Percentiles rank a stretch among this genome's conserved stretches.
These are phyloP conservation scores for Drosophila guanche DNA, from an alignment of 1,140 invertebrate genomes.

Conservation along the genomic window DNA sequence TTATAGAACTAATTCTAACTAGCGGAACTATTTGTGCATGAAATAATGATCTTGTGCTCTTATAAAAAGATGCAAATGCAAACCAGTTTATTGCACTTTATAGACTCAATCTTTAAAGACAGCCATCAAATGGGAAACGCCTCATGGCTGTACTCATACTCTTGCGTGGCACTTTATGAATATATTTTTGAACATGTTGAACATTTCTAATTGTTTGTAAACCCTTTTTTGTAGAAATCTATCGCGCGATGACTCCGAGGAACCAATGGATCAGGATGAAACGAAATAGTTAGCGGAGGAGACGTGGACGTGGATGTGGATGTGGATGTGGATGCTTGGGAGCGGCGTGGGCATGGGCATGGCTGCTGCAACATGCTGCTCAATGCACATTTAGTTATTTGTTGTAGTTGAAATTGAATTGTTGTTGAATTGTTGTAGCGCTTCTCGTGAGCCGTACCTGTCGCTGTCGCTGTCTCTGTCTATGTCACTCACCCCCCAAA, in stretches of 20 bases:
- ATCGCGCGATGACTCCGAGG: conserved; percentile 89
- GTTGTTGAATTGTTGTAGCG: conserved; percentile 51
- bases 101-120: not conserved
- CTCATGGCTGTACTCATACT: no score
- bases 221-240: conserved; percentile 82
- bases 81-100: no score
- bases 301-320: conserved; percentile 8
- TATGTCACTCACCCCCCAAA: not conserved
- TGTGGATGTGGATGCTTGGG: not conserved
- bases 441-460: conserved; percentile 43
- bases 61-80: no score
- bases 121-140: not conserved
- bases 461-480: conserved; percentile 25
- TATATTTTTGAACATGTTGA: no score
- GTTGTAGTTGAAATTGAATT: conserved; percentile 55
- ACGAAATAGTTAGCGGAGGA: conserved; percentile 64
- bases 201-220: not conserved
- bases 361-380: conserved; percentile 43
- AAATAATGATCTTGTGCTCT: no score
- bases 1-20: no score
- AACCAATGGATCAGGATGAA: conserved; percentile 92
- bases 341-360: not conserved
- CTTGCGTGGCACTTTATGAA: no score
- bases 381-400: conserved; percentile 74
- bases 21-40: no score